Evolutionary conservation across 1,140 invertebrate species (phyloP).

Genomic region (Zophobas atratus): DNA sequence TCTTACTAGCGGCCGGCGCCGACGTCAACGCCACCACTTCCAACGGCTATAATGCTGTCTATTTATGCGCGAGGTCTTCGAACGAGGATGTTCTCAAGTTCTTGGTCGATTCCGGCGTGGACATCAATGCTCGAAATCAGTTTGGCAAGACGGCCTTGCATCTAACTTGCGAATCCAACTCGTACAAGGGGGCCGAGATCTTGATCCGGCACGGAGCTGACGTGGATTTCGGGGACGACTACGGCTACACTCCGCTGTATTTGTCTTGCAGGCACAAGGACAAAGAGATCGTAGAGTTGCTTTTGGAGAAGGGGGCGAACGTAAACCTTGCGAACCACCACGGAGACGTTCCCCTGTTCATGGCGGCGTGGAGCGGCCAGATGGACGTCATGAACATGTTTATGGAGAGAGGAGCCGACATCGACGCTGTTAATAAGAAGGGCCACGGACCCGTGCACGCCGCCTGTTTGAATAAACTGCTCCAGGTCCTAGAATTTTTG

Average conservation of each 20-base stretch:
- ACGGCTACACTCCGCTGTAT: background rate
- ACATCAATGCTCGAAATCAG: background rate
- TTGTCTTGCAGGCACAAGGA: background rate
- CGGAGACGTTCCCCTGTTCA: background rate
- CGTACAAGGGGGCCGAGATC: background rate
- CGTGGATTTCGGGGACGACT: background rate
- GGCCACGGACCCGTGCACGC: background rate
- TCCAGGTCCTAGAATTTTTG: background rate
- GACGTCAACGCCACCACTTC: background rate
- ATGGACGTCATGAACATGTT: background rate
- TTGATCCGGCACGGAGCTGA: background rate
- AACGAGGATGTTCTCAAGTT: background rate
- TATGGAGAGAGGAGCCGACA: background rate
- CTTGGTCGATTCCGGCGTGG: background rate
- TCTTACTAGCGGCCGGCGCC: background rate
- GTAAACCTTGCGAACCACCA: background rate
- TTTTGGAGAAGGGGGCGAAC: background rate
- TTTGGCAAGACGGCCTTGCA: background rate
- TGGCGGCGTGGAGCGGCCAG: background rate
- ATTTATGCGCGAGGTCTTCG: background rate
- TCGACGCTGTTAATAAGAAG: background rate
- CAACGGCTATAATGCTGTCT: background rate
- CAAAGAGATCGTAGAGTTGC: background rate
- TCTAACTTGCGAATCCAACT: background rate
- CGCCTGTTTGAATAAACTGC: background rate